These are phyloP conservation scores for Chionodraco myersi DNA, from an alignment of 2,113 vertebrate species.

Conservation along the genomic window DNA sequence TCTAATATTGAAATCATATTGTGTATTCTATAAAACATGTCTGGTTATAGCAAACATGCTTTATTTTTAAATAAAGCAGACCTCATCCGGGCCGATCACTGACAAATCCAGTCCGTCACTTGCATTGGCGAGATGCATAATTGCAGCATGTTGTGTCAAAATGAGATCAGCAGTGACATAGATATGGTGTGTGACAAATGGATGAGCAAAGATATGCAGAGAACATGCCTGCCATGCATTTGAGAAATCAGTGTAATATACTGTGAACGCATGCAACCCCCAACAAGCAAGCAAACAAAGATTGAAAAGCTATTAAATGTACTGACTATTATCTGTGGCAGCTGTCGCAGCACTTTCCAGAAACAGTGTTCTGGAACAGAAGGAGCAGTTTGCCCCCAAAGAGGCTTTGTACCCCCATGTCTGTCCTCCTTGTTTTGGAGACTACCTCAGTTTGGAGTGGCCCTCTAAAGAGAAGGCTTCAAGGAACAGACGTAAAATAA, in stretches of 20 bases:
- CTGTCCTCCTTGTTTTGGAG: neutral
- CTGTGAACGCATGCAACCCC: neutral
- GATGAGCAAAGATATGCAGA: constrained; percentile 19
- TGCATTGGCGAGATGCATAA: constrained; percentile 17
- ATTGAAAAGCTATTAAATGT: constrained; percentile 14
- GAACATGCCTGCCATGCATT: neutral
- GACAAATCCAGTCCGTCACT: constrained; percentile 33
- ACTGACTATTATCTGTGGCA: constrained; percentile 2
- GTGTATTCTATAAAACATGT: neutral
- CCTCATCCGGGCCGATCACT: neutral
- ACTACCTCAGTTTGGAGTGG: neutral
- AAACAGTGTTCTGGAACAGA: neutral
- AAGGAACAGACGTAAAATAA: neutral
- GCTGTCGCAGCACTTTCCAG: constrained; percentile 5
- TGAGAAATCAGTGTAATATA: neutral
- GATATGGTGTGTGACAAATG: constrained; percentile 29
- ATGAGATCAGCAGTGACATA: constrained; percentile 18
- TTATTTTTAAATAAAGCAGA: constrained; percentile 17
- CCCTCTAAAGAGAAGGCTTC: neutral
- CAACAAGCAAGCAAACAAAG: neutral
- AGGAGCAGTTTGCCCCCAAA: neutral
- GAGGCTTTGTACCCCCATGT: neutral
- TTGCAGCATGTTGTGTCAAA: constrained; percentile 33
- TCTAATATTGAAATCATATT: neutral
- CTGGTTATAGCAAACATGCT: neutral